phyloP scores from a whole-genome alignment of 1,140 invertebrate species.

The Drosophila tani region DNA sequence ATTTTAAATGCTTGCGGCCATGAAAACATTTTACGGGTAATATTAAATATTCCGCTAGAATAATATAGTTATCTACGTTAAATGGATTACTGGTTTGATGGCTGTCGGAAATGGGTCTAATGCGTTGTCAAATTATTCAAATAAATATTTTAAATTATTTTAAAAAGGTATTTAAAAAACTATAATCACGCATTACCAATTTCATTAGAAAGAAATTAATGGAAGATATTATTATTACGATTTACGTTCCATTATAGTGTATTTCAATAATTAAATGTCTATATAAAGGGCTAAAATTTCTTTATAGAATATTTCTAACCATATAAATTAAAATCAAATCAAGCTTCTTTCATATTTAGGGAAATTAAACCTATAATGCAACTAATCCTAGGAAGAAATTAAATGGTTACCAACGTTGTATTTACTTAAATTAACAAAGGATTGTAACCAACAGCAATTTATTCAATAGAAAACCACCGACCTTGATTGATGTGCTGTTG shows the following conservation, averaged over 20 bases:
- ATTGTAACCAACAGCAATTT: background rate
- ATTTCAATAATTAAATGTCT: too few species aligned
- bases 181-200: background rate
- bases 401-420: background rate
- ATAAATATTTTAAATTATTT: background rate
- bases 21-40: background rate
- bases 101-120: background rate
- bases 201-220: background rate
- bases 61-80: background rate
- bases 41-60: constrained; percentile 1
- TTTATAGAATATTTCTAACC: too few species aligned
- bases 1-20: constrained; percentile 13
- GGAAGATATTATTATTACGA: background rate
- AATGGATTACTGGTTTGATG: constrained; percentile 12
- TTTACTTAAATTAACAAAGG: constrained; percentile 2
- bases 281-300: too few species aligned
- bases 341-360: background rate
- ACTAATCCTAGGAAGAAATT: background rate
- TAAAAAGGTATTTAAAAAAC: background rate
- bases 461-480: constrained; percentile 4
- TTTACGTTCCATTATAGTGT: background rate
- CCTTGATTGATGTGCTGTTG: constrained; percentile 37
- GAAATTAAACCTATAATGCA: background rate
- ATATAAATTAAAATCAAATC: too few species aligned
- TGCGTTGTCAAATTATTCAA: background rate